Base-by-base conservation (phyloP, 2,888 invertebrate species). In the Harmothoe impar region DNA sequence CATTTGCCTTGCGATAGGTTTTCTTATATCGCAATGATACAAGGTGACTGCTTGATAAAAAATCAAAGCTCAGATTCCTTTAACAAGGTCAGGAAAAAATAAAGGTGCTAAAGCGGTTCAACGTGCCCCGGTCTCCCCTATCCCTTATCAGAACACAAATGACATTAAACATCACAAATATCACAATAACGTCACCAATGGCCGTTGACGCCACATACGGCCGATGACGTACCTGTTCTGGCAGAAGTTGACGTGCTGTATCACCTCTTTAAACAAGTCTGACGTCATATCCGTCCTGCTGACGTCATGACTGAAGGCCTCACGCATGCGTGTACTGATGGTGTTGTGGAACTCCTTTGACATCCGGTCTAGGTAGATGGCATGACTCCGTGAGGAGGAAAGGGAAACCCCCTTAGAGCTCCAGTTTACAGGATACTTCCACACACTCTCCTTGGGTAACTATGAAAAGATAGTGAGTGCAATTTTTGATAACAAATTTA, bases 291-390 rank as follows among this genome's bases (percentile, higher is more conserved):
- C 84, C 33, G 84, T 7, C 72, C 31, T 17, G 23, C 89, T 62
- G 20, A 54, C 93, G 23, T 93, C 92, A 51, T 92, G 91, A 0
- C 81, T 89, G 43, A 92, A 81, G 29, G 91, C 81, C 10, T 94
- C 91, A 56, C 93, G 52, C 52, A 90, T 92, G n/a, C 93, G 90
- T 77, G 91, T 91, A 35, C 86, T 90, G 7, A 94, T 90, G 15
- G 91, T 91, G 54, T 94, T 94, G 43, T 89, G 51, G 10, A 94
- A 93, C 43, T 94, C 93, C 89, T 93, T 93, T 52, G 92, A 93
- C 93, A 95, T 92, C 12, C 94, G 91, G 72, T 95, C 95, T 15
- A 94, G 84, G 91, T 95, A 95, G 54, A 92, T 90, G 72, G 93
- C 92, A 91, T 95, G 95, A 23, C 92, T 92, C 25, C 95, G 93